These are phyloP conservation scores for Luehdorfia chinensis DNA, from an alignment of 1,140 invertebrate genomes.

Conservation along the genomic window DNA sequence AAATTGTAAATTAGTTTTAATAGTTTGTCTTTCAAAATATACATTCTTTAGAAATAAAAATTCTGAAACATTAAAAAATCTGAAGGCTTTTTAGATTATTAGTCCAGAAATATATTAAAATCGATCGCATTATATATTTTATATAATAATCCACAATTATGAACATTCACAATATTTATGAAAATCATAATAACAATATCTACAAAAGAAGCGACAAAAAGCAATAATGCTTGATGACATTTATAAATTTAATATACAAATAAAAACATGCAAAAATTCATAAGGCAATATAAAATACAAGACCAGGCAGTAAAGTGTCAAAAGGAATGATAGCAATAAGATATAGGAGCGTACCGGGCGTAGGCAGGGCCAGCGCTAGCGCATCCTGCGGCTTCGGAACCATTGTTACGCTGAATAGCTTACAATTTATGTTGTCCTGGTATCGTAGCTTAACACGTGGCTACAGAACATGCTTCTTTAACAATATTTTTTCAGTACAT, in stretches of 20 bases:
- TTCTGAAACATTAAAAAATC: too few relatives aligned
- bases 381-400: conserved; percentile 34
- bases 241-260: background rate
- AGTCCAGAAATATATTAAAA: too few relatives aligned
- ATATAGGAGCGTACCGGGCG: conserved; percentile 48
- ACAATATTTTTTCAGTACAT: conserved; percentile 16
- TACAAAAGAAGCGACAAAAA: too few relatives aligned
- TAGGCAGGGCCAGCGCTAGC: conserved; percentile 42
- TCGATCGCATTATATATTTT: too few relatives aligned
- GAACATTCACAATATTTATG: too few relatives aligned
- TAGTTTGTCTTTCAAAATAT: too few relatives aligned
- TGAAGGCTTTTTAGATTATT: too few relatives aligned
- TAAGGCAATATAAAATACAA: conserved; percentile 49
- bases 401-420: conserved; percentile 49
- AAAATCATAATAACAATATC: too few relatives aligned
- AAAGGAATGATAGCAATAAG: conserved; percentile 58
- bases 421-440: conserved; percentile 49
- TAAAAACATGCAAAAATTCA: conserved; percentile 28
- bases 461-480: conserved; percentile 22
- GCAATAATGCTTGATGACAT: background rate
- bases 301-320: conserved; percentile 56
- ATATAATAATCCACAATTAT: too few relatives aligned
- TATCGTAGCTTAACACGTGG: conserved; percentile 32
- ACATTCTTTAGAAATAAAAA: too few relatives aligned
- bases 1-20: too few relatives aligned